Evolutionary conservation across 1,140 invertebrate genomes (phyloP), one percentile per base, ranked within the genome.

Genomic region (Popillia japonica): DNA sequence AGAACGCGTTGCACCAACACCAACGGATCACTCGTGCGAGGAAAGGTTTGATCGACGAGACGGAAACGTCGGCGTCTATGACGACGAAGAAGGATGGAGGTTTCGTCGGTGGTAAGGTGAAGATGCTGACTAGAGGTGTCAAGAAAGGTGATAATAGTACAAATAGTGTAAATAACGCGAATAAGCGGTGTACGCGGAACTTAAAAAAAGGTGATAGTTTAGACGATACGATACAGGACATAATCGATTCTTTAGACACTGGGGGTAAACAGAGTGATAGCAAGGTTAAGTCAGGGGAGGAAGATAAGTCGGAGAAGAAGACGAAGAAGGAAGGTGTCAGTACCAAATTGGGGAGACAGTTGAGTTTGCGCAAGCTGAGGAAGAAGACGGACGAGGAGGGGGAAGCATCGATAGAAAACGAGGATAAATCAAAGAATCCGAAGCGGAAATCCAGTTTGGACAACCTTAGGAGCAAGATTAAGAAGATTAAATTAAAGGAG

Each of bases 41-140:
- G 27, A 55, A 48, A 10, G n/a, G 14, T 7, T 6, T 34, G 40
- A 23, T 75, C 3, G 72, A 55, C 0, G 76, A 79, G 42, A 77
- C 34, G 40, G 77, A 80, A 76, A 23, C 61, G 22, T 72, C 68
- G n/a, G 44, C 74, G n/a, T n/a, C n/a, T n/a, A n/a, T n/a, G n/a
- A n/a, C n/a, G 23, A 68, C 74, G 41, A 76, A 72, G 68, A 80
- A 78, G 40, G 76, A 76, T 6, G 55, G 77, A 72, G n/a, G n/a
- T n/a, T 76, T 80, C 20, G 44, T 80, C 6, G 78, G 68, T 14
- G 78, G 68, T 61, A 80, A 80, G 27, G 77, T 80, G 61, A 77
- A 80, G 41, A 78, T 72, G 42, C 59, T 80, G 14, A 41, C 77
- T 3, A 61, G 40, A 9, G 74, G 23, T 6, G 79, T 80, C 7